phyloP scores from a whole-genome alignment of 2,888 invertebrate species.

The Conistra vaccinii region DNA sequence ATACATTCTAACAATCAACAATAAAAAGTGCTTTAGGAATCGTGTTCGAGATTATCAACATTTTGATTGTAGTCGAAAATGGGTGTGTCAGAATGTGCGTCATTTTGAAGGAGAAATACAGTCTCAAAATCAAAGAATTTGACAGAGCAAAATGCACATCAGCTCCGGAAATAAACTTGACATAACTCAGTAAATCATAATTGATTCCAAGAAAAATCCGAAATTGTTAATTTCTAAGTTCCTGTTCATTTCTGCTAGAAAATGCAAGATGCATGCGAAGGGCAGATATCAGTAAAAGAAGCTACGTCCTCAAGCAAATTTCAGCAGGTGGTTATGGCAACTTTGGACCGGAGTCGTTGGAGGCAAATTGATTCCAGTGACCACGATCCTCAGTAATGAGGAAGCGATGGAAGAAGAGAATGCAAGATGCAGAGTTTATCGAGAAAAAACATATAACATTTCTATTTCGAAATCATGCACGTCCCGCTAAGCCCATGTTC shows the following conservation, averaged over 20 bases:
- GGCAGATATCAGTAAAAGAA: too few relatives aligned
- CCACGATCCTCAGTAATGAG: too few relatives aligned
- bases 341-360: too few relatives aligned
- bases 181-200: not conserved
- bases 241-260: not conserved
- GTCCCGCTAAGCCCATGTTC: constrained; percentile 61
- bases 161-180: not conserved
- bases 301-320: too few relatives aligned
- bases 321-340: too few relatives aligned
- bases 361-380: too few relatives aligned
- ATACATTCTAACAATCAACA: constrained; percentile 83
- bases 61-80: constrained; percentile 50
- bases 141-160: not conserved
- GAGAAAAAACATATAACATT: not conserved
- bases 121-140: not conserved
- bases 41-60: constrained; percentile 71
- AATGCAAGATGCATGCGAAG: not conserved
- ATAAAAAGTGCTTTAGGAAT: constrained; percentile 82
- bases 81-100: constrained; percentile 18
- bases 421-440: not conserved
- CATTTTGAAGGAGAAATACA: not conserved
- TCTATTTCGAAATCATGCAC: constrained; percentile 36
- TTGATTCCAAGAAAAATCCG: not conserved
- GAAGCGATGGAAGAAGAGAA: too few relatives aligned
- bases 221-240: not conserved